Conservation (phyloP, 2,113 vertebrate genomes). For the Vireo altiloquus region DNA sequence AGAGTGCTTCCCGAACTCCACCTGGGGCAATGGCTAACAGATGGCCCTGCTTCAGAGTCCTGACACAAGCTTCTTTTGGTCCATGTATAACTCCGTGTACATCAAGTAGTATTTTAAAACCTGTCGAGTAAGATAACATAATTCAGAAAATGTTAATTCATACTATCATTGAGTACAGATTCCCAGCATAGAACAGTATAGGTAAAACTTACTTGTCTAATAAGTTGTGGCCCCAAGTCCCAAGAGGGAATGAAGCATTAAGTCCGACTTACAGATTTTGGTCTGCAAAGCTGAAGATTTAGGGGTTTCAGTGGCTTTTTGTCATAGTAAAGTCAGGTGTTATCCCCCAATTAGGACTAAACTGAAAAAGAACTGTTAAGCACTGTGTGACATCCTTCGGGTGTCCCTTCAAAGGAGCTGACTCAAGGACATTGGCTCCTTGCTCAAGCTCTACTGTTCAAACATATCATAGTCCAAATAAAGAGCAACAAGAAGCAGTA, state of each 20-base stretch:
- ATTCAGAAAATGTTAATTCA: not conserved
- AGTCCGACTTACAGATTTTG: not conserved
- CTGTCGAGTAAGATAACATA: conserved; percentile 59
- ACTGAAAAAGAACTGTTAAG: not conserved
- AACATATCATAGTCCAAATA: not conserved
- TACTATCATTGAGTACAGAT: not conserved
- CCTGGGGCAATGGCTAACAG: conserved; percentile 91
- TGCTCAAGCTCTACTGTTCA: not conserved
- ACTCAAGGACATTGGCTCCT: not conserved
- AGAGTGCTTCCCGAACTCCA: conserved; percentile 89
- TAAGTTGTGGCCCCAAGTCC: not conserved
- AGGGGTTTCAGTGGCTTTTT: not conserved
- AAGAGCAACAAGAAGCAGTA: not conserved
- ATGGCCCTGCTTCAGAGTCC: conserved; percentile 80
- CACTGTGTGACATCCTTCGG: not conserved
- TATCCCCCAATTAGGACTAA: not conserved
- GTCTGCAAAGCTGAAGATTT: not conserved
- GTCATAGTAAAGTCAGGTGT: not conserved
- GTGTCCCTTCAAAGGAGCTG: not conserved
- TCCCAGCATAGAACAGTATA: not conserved
- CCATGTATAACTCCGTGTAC: conserved; percentile 88
- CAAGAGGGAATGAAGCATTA: not conserved
- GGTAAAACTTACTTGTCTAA: not conserved
- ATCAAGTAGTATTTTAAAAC: conserved; percentile 91
- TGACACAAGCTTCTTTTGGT: conserved; percentile 91